Base-by-base conservation (phyloP, 2,113 vertebrate species). In the Melanocharis versteri region DNA sequence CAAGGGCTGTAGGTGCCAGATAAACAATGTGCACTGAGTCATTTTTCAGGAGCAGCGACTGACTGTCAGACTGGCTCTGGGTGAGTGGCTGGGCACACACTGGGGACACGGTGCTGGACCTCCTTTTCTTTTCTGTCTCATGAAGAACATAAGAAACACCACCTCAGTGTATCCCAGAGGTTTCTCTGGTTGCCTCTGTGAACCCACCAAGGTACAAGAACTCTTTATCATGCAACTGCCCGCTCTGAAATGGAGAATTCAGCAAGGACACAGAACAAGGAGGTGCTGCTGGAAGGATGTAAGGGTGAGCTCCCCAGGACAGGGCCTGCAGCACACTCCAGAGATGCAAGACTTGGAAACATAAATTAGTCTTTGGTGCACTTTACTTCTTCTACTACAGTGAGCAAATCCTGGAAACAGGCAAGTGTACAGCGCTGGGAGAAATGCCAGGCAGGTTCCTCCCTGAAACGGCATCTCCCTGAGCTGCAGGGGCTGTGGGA, bases 381-480 rank as follows among this genome's bases (percentile, higher is more conserved):
- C 51, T 78, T 80, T 65, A 48, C 33, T 83, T 77, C 72, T 77
- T 69, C 79, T 48, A 10, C 10, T 50, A 26, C 17, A 47, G 47
- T 1, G 2, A 93, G 42, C 33, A 66, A 54, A 78, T 42, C 40
- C 33, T 79, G 44, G 39, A 65, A 62, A 78, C 14, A 47, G 31
- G 58, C 44, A 83, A 72, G 18, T 0, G 0, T 12, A 24, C 35
- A 77, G 48, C 5, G 3, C 12, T 45, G 64, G 13, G 61, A 77
- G 75, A 28, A 83, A 56, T 0, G 4, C 20, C 90, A 83, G 90
- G 24, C 54, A 77, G 28, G 50, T 39, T 82, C 44, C 44, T 58
- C 37, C 73, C 50, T 0, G 0, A 42, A 90, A 61, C 4, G 24
- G 22, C 66, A 68, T 31, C 61, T 84, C 39, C 77, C 31, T 9